Percentiles rank a stretch among this genome's conserved stretches.
Conservation (phyloP, 2,888 invertebrate species). For the Lasioglossum oenotherae region DNA sequence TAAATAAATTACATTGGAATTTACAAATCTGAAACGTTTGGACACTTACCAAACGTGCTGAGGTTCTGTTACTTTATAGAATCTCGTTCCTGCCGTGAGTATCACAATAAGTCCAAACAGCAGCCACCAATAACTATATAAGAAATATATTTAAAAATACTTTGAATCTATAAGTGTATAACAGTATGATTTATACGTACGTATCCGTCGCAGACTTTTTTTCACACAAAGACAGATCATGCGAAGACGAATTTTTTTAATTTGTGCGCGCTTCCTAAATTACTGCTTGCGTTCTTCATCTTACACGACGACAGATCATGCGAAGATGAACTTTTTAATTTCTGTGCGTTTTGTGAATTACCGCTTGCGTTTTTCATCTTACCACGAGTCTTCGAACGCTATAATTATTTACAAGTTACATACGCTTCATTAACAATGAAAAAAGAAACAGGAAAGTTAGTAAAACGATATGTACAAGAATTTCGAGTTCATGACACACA, state of each 20-base stretch:
- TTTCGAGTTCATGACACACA: not conserved
- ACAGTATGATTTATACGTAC: conserved; percentile 51
- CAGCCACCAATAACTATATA: conserved; percentile 88
- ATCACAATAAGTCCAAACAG: conserved; percentile 88
- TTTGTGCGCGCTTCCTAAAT: conserved; percentile 27
- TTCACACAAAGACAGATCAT: not conserved
- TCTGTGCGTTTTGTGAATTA: conserved; percentile 21
- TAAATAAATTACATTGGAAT: not conserved
- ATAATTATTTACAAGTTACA: conserved; percentile 6
- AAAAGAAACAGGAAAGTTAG: not conserved
- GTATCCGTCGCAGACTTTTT: conserved; percentile 23
- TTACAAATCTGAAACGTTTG: not conserved
- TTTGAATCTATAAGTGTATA: not conserved
- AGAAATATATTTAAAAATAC: conserved; percentile 30
- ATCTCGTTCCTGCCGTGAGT: conserved; percentile 91
- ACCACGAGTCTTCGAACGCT: not conserved
- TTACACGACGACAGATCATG: not conserved
- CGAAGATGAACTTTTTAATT: conserved; percentile 27
- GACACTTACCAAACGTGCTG: conserved; percentile 95
- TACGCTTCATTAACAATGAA: not conserved
- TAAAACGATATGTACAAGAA: not conserved
- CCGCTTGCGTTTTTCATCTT: conserved; percentile 39
- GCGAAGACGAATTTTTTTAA: conserved; percentile 19
- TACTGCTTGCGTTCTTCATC: conserved; percentile 38
- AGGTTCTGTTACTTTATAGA: conserved; percentile 95